These are phyloP conservation scores for Venusia cambrica DNA, from an alignment of 2,888 invertebrate genomes.

Conservation along the genomic window DNA sequence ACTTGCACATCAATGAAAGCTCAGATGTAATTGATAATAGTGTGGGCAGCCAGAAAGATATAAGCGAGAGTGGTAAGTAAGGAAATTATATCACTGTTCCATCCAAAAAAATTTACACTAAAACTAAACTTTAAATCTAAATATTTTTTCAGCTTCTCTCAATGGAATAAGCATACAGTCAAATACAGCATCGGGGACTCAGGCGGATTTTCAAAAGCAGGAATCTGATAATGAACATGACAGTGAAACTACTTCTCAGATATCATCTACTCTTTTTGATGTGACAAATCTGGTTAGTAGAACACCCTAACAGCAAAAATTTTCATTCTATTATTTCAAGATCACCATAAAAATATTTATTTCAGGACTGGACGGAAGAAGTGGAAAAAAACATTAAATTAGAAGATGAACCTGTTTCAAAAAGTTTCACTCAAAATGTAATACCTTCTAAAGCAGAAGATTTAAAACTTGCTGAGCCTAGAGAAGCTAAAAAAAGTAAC, in stretches of 20 bases:
- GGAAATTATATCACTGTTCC: background rate
- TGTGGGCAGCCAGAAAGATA: slow-evolving; percentile 49
- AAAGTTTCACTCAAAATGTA: slow-evolving; percentile 57
- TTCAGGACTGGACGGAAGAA: slow-evolving; percentile 76
- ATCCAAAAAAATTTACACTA: background rate
- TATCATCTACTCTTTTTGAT: slow-evolving; percentile 61
- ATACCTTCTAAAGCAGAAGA: slow-evolving; percentile 52
- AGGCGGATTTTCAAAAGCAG: slow-evolving; percentile 44
- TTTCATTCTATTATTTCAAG: background rate
- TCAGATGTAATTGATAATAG: slow-evolving; percentile 44
- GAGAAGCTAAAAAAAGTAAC: slow-evolving; percentile 61
- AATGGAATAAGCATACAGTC: slow-evolving; percentile 53
- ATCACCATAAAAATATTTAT: background rate
- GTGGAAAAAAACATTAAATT: slow-evolving; percentile 72
- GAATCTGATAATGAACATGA: slow-evolving; percentile 55
- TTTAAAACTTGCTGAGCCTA: slow-evolving; percentile 48
- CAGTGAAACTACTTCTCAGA: slow-evolving; percentile 60
- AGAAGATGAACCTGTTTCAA: slow-evolving; percentile 66
- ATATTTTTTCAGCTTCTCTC: slow-evolving; percentile 53
- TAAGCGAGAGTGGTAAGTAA: slow-evolving; percentile 54
- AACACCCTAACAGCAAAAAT: too few species aligned
- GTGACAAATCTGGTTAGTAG: slow-evolving; percentile 66
- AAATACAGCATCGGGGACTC: slow-evolving; percentile 43
- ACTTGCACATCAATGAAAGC: slow-evolving; percentile 42
- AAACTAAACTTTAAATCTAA: too few species aligned